A percentile compares a stretch with the other conserved stretches of the same genome.
phyloP scores from a whole-genome alignment of 2,113 vertebrate species.

The Rattus rattus region DNA sequence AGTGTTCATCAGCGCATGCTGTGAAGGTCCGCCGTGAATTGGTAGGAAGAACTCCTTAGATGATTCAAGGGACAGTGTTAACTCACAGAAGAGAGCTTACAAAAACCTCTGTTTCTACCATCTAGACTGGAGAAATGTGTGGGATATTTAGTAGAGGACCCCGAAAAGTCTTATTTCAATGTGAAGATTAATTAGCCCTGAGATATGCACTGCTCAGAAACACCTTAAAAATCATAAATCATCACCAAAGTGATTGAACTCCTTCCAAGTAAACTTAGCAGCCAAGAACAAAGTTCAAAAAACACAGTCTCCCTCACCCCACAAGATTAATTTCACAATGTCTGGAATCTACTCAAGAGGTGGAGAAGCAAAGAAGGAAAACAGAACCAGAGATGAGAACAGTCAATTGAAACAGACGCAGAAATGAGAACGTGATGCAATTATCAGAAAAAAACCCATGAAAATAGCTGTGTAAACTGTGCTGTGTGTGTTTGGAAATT shows the following conservation, averaged over 20 bases:
- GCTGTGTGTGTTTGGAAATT: not conserved
- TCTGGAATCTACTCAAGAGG: not conserved
- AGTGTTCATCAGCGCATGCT: not conserved
- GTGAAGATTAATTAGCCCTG: not conserved
- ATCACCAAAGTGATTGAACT: conserved; percentile 2
- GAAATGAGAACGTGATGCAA: not conserved
- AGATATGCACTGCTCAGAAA: not conserved
- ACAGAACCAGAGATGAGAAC: not conserved
- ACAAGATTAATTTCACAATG: not conserved
- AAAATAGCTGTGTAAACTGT: not conserved
- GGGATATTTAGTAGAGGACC: not conserved
- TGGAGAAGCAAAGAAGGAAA: conserved; percentile 7
- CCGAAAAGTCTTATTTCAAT: not conserved
- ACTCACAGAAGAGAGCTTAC: not conserved
- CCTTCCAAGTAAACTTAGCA: not conserved
- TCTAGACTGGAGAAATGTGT: not conserved
- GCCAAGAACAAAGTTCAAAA: conserved; percentile 14
- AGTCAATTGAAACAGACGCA: not conserved
- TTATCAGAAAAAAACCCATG: not conserved
- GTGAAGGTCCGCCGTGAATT: not conserved
- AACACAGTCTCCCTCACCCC: not conserved
- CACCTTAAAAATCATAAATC: not conserved
- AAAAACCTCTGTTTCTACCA: not conserved
- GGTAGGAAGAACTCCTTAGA: not conserved
- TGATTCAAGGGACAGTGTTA: rapidly evolving